Evolutionary conservation across 2,888 invertebrate genomes (phyloP), one percentile per base, ranked within the genome.

Genomic region (Pelosia muscerda): DNA sequence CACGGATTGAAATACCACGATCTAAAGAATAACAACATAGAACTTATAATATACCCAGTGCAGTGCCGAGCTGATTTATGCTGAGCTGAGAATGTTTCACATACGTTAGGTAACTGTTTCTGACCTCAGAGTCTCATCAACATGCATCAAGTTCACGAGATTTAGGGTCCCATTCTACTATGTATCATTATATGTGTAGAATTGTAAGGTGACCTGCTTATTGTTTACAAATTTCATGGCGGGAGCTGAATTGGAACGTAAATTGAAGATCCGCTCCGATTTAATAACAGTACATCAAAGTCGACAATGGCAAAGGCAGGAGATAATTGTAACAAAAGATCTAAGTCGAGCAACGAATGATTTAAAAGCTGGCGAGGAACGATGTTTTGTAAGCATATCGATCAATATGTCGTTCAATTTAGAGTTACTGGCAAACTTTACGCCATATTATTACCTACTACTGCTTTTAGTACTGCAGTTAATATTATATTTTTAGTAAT

Each of bases 71-170:
- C 91, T 92, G 92, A 93, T 92, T 92, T 92, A 93, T 92, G 86
- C 87, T 84, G 86, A 85, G 86, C 87, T 90, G 91, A 89, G 89
- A 90, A 88, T 84, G 86, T 86, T 90, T 80, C 85, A 84, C 86
- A 86, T 87, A 89, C 84, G 83, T 85, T 85, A 86, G 86, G 84
- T 90, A 90, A 89, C 89, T 88, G 88, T 88, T 89, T 81, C 87
- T 90, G 89, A 92, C 91, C 92, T 89, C 88, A 86, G 84, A 85
- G 84, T 85, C 89, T 92, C 90, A 92, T 92, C 90, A 91, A 84
- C 85, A 87, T 88, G 84, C 86, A 86, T 85, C 86, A 88, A 88
- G 90, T 89, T 86, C 85, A 83, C 86, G 87, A 82, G 72, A 76
- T 72, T 74, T 74, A 77, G 66, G 73, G 70, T 70, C 68, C 75